These are phyloP conservation scores for Delichon dasypus DNA, from an alignment of 2,797 vertebrate species.

Conservation along the genomic window DNA sequence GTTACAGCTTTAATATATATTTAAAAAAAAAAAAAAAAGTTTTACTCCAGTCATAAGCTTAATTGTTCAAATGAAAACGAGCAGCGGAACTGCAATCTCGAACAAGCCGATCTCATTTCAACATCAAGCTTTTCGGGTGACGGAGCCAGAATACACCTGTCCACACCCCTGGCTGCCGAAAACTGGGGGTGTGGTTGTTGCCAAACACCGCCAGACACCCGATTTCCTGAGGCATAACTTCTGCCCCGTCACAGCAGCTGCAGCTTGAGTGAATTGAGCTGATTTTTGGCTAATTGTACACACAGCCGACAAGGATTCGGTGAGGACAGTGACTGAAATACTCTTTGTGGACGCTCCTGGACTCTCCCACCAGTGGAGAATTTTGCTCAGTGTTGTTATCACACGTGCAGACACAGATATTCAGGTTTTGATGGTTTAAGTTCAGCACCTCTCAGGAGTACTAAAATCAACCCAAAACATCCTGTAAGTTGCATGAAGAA, in stretches of 20 bases:
- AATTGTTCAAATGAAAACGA: not conserved
- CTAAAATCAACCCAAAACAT: not conserved
- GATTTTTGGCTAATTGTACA: not conserved
- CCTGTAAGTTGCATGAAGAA: not conserved
- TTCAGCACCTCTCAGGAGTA: not conserved
- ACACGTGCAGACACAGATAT: accelerated
- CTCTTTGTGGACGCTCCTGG: not conserved
- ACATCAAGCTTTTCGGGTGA: not conserved
- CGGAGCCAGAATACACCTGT: not conserved
- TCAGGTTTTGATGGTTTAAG: not conserved
- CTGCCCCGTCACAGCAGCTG: not conserved
- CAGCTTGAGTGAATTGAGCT: not conserved
- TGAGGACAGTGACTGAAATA: not conserved
- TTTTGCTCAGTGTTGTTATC: not conserved
- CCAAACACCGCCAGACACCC: not conserved
- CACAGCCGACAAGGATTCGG: not conserved
- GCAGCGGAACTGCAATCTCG: not conserved
- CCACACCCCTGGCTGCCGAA: accelerated
- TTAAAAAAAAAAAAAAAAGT: not conserved
- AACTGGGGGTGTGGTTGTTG: not conserved
- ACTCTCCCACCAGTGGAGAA: not conserved
- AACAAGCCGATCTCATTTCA: not conserved
- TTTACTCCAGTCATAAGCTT: slow-evolving; percentile 34
- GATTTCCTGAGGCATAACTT: not conserved
- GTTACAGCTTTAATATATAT: slow-evolving; percentile 34